Conservation (phyloP, 2,113 vertebrate genomes). For the Daubentonia madagascariensis region DNA sequence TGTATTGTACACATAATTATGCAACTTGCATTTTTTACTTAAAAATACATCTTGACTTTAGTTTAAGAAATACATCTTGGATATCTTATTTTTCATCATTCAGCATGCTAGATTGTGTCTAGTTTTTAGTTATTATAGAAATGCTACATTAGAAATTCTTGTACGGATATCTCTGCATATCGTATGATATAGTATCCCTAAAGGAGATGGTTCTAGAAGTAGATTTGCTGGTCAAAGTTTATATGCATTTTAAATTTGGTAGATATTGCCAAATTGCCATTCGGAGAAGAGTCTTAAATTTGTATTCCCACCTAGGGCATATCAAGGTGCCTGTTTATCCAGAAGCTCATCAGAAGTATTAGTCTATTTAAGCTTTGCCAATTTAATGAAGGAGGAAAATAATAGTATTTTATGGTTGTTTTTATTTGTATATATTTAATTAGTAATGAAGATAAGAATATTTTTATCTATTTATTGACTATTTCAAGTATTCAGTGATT, state of each 20-base stretch:
- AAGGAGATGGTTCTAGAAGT: background rate
- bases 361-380: background rate
- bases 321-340: background rate
- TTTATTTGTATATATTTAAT: background rate
- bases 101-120: background rate
- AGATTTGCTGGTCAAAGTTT: background rate
- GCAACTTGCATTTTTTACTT: background rate
- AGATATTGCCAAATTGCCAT: background rate
- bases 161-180: background rate
- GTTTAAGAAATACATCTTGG: background rate
- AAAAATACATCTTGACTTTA: background rate
- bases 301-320: accelerated
- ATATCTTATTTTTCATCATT: background rate
- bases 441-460: background rate
- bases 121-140: background rate
- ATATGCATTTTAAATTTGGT: background rate
- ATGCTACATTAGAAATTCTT: background rate
- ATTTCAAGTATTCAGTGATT: background rate
- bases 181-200: background rate
- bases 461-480: background rate
- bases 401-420: background rate
- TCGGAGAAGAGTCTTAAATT: background rate
- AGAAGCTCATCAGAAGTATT: background rate
- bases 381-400: background rate
- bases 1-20: background rate